These are phyloP conservation scores for Malacoctenus gilli DNA, from an alignment of 2,797 vertebrate species.

Conservation along the genomic window DNA sequence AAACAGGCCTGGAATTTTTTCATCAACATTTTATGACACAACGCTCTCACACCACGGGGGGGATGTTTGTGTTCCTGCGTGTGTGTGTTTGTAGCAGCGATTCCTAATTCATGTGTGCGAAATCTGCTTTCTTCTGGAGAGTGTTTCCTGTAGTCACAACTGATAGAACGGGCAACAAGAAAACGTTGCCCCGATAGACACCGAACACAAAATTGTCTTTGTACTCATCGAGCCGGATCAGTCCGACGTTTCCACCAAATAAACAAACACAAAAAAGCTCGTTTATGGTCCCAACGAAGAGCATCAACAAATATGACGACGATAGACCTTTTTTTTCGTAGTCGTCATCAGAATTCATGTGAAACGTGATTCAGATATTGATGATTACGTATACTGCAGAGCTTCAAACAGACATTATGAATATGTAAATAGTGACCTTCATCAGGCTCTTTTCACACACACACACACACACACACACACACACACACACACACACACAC, in stretches of 20 bases:
- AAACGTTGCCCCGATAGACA: background rate
- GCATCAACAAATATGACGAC: constrained; percentile 1
- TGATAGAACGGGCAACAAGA: background rate
- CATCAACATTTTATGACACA: background rate
- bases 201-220: background rate
- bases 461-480: constrained; percentile 5
- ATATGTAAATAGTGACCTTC: constrained; percentile 17
- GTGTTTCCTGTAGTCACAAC: background rate
- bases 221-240: background rate
- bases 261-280: background rate
- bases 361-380: background rate
- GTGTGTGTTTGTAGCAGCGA: background rate
- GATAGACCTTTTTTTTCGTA: background rate
- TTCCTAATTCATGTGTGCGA: background rate
- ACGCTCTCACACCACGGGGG: background rate
- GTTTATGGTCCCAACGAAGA: background rate
- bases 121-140: background rate
- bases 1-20: background rate
- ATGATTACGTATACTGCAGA: background rate
- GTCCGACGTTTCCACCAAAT: background rate
- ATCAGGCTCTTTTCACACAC: constrained; percentile 12
- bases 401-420: constrained; percentile 4
- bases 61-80: background rate
- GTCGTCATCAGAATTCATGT: background rate
- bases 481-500: background rate